phyloP scores from a whole-genome alignment of 2,888 invertebrate species.

The Agonopterix arenella region DNA sequence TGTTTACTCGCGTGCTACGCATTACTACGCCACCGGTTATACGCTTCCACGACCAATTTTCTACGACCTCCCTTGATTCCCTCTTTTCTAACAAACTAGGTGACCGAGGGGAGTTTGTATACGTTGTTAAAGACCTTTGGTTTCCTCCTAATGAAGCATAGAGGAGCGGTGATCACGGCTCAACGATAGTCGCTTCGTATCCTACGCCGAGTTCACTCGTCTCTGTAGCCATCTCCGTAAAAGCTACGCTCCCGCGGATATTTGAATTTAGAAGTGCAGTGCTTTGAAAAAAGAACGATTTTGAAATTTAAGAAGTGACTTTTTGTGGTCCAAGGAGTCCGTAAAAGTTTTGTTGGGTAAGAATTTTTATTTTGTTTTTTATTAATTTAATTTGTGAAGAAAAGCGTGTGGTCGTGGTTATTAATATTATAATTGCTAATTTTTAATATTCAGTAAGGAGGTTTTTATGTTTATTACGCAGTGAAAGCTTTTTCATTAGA shows the following conservation, averaged over 20 bases:
- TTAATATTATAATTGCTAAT: too few relatives aligned
- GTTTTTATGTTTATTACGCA: too few relatives aligned
- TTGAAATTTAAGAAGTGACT: constrained; percentile 17
- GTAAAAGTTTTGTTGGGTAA: constrained; percentile 32
- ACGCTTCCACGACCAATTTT: constrained; percentile 29
- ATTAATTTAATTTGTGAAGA: not conserved
- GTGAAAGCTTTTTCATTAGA: too few relatives aligned
- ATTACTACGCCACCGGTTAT: constrained; percentile 35
- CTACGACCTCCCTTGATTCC: constrained; percentile 27
- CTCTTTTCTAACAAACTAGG: constrained; percentile 13
- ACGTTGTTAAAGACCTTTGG: constrained; percentile 26
- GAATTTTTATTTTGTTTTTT: constrained; percentile 10
- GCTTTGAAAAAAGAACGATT: constrained; percentile 22
- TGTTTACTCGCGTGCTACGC: constrained; percentile 38
- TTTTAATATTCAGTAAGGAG: too few relatives aligned
- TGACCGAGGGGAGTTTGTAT: constrained; percentile 27
- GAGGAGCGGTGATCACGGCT: constrained; percentile 38
- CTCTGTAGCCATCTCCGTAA: constrained; percentile 28
- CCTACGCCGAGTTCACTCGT: constrained; percentile 47
- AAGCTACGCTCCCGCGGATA: constrained; percentile 24
- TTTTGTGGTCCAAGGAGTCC: constrained; percentile 15
- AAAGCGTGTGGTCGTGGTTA: not conserved
- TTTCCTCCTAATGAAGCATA: constrained; percentile 51
- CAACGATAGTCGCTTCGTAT: constrained; percentile 52
- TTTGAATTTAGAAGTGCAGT: constrained; percentile 36